A percentile compares a stretch with the other conserved stretches of the same genome.
These are phyloP conservation scores for Diglossa cyanea DNA, from an alignment of 2,797 vertebrate genomes.

Conservation along the genomic window DNA sequence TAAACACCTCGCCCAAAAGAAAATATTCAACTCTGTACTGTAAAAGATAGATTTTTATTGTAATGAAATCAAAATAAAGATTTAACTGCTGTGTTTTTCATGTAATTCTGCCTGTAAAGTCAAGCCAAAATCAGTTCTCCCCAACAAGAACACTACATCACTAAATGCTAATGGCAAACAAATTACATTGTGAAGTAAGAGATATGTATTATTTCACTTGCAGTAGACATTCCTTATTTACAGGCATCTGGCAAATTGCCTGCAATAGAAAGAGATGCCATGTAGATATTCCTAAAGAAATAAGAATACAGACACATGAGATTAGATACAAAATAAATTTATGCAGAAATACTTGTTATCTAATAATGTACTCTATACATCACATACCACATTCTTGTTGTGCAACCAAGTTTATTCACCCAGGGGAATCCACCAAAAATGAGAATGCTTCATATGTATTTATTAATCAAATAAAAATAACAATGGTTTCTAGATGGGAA, in stretches of 20 bases:
- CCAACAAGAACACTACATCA: neutral
- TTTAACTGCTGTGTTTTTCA: neutral
- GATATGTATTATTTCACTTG: neutral
- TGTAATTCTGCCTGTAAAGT: neutral
- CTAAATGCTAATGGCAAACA: neutral
- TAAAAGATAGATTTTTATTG: neutral
- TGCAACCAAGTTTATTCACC: neutral
- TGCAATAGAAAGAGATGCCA: neutral
- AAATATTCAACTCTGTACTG: neutral
- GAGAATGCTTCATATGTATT: neutral
- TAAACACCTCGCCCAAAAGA: neutral
- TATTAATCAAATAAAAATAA: conserved; percentile 42
- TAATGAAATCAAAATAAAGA: neutral
- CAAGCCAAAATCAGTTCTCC: neutral
- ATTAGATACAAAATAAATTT: neutral
- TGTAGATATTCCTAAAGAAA: neutral
- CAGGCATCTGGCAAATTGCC: neutral
- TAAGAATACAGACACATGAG: neutral
- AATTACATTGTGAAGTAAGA: neutral
- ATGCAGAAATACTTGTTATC: conserved; percentile 11
- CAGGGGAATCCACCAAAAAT: neutral
- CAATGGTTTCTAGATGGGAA: conserved; percentile 33
- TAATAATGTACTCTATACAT: neutral
- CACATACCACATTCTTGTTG: conserved; percentile 29
- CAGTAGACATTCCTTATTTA: neutral